Conservation (phyloP, 2,113 vertebrate species). For the Hippoglossus stenolepis region DNA sequence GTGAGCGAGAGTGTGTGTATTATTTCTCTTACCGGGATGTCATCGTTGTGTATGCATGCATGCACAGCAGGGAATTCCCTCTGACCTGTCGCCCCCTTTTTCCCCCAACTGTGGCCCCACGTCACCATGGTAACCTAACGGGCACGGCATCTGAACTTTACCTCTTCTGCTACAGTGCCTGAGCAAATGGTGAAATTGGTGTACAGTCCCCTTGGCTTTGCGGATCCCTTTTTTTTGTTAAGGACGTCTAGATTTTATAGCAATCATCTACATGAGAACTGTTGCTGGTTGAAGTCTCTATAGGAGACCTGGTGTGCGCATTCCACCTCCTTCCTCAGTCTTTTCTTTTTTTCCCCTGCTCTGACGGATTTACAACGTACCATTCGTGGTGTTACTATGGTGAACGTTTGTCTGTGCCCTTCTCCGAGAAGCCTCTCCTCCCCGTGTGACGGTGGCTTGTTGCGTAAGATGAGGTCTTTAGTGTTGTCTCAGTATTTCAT, state of each 20-base stretch:
- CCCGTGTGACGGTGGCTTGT: slow-evolving; percentile 28
- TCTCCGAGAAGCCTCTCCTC: slow-evolving; percentile 27
- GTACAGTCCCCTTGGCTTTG: background rate
- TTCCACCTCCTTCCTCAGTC: slow-evolving; percentile 2
- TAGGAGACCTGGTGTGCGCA: background rate
- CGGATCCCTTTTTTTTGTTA: background rate
- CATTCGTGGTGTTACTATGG: slow-evolving; percentile 61
- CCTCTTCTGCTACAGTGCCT: slow-evolving; percentile 14
- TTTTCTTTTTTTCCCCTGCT: slow-evolving; percentile 15
- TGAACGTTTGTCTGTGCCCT: slow-evolving; percentile 38
- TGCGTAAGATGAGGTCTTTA: background rate
- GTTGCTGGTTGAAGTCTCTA: background rate
- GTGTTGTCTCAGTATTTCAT: background rate
- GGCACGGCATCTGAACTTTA: slow-evolving; percentile 17
- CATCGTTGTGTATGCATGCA: slow-evolving; percentile 45
- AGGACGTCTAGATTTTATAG: slow-evolving; percentile 4
- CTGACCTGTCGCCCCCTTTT: background rate
- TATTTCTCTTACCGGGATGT: slow-evolving; percentile 15
- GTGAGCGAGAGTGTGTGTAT: background rate
- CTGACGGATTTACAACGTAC: slow-evolving; percentile 56
- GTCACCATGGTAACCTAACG: slow-evolving; percentile 46
- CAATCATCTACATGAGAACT: background rate
- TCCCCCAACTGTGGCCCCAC: slow-evolving; percentile 45
- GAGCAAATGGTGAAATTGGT: background rate
- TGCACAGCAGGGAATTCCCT: slow-evolving; percentile 32